These are phyloP conservation scores for Sitta europaea DNA, from an alignment of 2,113 vertebrate genomes.

Conservation along the genomic window DNA sequence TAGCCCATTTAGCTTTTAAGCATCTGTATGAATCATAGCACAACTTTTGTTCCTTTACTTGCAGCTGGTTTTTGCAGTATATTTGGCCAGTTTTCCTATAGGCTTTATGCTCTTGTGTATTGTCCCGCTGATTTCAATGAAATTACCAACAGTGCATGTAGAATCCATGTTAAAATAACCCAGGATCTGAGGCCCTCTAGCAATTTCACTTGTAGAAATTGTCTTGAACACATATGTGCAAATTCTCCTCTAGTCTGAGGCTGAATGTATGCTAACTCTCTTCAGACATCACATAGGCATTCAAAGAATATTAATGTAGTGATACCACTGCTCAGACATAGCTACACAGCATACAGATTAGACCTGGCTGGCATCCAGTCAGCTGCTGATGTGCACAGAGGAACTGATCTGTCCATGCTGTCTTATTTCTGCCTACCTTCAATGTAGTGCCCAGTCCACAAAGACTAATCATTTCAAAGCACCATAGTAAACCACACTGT, in stretches of 20 bases:
- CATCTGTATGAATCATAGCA: neutral
- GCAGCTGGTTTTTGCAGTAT: neutral
- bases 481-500: neutral
- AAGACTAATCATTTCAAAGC: neutral
- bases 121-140: neutral
- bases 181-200: neutral
- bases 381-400: neutral
- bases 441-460: neutral
- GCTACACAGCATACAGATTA: neutral
- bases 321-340: neutral
- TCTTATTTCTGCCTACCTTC: neutral
- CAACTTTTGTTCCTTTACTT: neutral
- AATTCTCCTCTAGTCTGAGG: neutral
- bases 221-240: neutral
- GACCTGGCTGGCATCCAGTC: neutral
- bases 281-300: neutral
- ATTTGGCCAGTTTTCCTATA: neutral
- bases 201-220: neutral
- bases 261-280: neutral
- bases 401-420: neutral
- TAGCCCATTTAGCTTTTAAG: neutral
- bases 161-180: neutral
- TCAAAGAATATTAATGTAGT: neutral
- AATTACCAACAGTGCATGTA: neutral
- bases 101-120: neutral